These are phyloP conservation scores for Emesis furor DNA, from an alignment of 2,888 invertebrate species.

Conservation along the genomic window DNA sequence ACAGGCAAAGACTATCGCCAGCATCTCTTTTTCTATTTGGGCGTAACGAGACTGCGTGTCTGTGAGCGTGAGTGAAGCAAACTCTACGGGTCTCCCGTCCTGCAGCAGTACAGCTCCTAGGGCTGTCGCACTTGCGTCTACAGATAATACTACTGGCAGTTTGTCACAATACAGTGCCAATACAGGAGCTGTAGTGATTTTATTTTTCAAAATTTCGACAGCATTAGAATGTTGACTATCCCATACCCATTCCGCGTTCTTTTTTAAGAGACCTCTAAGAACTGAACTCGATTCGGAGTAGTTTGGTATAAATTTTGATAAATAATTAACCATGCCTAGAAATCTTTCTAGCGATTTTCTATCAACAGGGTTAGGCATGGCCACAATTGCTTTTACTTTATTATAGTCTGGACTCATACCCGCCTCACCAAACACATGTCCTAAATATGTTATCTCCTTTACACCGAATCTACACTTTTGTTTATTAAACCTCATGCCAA, in stretches of 20 bases:
- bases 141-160: slow-evolving; percentile 65
- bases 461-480: slow-evolving; percentile 60
- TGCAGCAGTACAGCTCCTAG: slow-evolving; percentile 65
- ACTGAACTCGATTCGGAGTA: slow-evolving; percentile 50
- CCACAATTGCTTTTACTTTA: slow-evolving; percentile 60
- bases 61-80: slow-evolving; percentile 63
- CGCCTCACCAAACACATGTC: slow-evolving; percentile 29
- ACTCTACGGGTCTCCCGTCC: slow-evolving; percentile 59
- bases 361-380: slow-evolving; percentile 63
- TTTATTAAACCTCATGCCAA: slow-evolving; percentile 47
- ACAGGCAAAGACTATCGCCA: slow-evolving; percentile 74
- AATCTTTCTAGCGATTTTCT: slow-evolving; percentile 65
- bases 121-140: slow-evolving; percentile 59
- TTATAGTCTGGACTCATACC: slow-evolving; percentile 52
- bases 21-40: slow-evolving; percentile 76
- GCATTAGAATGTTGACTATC: slow-evolving; percentile 25
- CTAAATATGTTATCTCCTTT: slow-evolving; percentile 58
- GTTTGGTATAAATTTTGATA: slow-evolving; percentile 72
- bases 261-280: slow-evolving; percentile 39
- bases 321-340: slow-evolving; percentile 69
- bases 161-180: slow-evolving; percentile 47
- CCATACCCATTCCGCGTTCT: slow-evolving; percentile 57
- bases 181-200: slow-evolving; percentile 53
- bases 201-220: slow-evolving; percentile 26
- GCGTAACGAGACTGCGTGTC: slow-evolving; percentile 68